Evolutionary conservation across 2,113 vertebrate species (phyloP).

Genomic region (Pao palembangensis): DNA sequence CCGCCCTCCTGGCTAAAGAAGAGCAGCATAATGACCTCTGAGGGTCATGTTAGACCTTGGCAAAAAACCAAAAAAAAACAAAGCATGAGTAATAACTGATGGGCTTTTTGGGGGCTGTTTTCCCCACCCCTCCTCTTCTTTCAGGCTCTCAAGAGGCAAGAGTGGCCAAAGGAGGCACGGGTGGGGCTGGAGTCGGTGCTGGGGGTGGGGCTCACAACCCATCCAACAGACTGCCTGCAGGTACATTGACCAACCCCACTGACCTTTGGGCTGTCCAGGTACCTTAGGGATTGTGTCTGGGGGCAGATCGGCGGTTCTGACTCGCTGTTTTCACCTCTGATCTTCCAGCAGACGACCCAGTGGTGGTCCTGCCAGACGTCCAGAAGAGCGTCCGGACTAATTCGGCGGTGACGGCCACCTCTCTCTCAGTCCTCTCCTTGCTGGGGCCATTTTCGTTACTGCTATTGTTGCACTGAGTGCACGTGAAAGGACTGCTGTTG

Average conservation of each 20-base stretch:
- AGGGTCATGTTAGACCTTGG: not conserved
- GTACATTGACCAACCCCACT: conserved; percentile 51
- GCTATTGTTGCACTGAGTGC: conserved; percentile 68
- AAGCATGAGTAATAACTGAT: conserved; percentile 9
- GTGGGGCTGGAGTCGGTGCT: conserved; percentile 45
- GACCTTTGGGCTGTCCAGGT: conserved; percentile 12
- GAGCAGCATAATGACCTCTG: conserved; percentile 2
- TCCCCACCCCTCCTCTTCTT: conserved; percentile 12
- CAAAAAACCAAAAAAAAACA: too few relatives aligned
- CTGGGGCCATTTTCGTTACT: conserved; percentile 74
- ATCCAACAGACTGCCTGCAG: conserved; percentile 76
- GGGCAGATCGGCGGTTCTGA: conserved; percentile 20
- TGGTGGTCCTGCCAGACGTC: conserved; percentile 73
- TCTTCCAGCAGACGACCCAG: conserved; percentile 79
- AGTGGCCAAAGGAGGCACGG: conserved; percentile 61
- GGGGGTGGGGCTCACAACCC: conserved; percentile 70
- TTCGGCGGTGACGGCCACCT: conserved; percentile 54
- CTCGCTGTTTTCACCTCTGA: conserved; percentile 20
- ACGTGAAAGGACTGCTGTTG: conserved; percentile 42
- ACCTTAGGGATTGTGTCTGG: not conserved
- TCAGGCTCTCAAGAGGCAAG: conserved; percentile 76
- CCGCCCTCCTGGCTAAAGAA: not conserved
- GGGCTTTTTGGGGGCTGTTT: not conserved
- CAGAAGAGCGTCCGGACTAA: conserved; percentile 80
- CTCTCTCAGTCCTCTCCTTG: conserved; percentile 65